Evolutionary conservation across 2,888 invertebrate species (phyloP), one percentile per base, ranked within the genome.

Genomic region (Loripinus fragilis): DNA sequence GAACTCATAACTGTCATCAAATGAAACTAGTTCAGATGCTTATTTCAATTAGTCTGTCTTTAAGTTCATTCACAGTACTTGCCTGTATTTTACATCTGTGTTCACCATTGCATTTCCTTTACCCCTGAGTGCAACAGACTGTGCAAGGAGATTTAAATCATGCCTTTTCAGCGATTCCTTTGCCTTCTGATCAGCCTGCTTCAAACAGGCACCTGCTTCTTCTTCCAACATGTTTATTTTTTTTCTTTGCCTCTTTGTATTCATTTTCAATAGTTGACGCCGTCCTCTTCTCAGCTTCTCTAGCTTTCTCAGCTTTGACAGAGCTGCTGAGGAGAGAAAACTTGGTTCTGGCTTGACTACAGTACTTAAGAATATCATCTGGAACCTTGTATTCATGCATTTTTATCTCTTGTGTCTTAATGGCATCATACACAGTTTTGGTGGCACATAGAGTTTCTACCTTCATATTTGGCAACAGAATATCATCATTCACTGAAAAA

Each of bases 101-200:
- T 33, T 60, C 60, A 60, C 33, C 33, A 60, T 10, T 60, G 60
- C 3, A 60, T 60, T 33, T 2, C 60, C 60, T 60, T 60, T 60
- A 3, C 33, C 33, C 33, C 33, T 30, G 3, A 60, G 60, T 33
- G 60, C 60, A 60, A 60, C 60, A 2, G 60, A 60, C 20, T 60
- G 33, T 10, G 60, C 60, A 60, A 60, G 60, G 33, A 60, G 60
- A 33, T 60, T 60, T 20, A 60, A 60, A 33, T 60, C 60, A 60
- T 60, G 60, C 33, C 17, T 60, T 20, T 60, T 60, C 8, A 60
- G 60, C 28, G 60, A 60, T 17, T 60, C 60, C 33, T 60, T 17
- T 60, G 60, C 60, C 60, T 60, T 55, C 55, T 55, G 30, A 33
- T 60, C 60, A 10, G 60, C 60, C 60, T 60, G 17, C 60, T 60